phyloP scores from a whole-genome alignment of 2,888 invertebrate genomes.

The Lasius fuliginosus region DNA sequence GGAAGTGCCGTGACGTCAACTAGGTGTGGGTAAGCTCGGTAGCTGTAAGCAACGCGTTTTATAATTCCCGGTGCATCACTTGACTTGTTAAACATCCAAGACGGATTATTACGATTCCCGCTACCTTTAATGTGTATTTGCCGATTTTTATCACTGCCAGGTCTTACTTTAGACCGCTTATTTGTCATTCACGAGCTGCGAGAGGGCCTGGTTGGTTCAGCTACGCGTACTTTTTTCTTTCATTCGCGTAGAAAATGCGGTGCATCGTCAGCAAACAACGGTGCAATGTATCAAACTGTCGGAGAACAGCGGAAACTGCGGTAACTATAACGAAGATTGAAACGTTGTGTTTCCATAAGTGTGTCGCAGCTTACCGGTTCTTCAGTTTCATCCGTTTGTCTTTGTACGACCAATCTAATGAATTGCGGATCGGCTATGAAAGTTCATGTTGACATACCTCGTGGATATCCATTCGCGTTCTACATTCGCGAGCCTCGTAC shows the following conservation, averaged over 20 bases:
- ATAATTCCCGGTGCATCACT: not conserved
- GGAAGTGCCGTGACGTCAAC: constrained; percentile 56
- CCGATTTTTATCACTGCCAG: not conserved
- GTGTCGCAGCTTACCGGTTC: constrained; percentile 17
- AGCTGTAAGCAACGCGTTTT: not conserved
- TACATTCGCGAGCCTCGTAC: constrained; percentile 13
- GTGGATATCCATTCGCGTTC: constrained; percentile 35
- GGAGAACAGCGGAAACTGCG: constrained; percentile 1
- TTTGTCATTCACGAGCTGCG: constrained; percentile 11
- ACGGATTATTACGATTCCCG: not conserved
- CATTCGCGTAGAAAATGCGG: not conserved
- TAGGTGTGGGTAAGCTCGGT: constrained; percentile 46
- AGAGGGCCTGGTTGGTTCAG: not conserved
- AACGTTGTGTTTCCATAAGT: constrained; percentile 40
- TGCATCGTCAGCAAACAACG: constrained; percentile 4
- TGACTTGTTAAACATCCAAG: not conserved
- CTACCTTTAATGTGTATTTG: not conserved
- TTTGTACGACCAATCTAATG: constrained; percentile 29
- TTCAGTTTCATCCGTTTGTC: constrained; percentile 33
- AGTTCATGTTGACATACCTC: constrained; percentile 42
- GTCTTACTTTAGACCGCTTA: not conserved
- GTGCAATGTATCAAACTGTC: constrained; percentile 31
- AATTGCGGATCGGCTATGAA: constrained; percentile 39
- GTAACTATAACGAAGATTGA: constrained; percentile 40
- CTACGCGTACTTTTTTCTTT: not conserved